Percentiles rank a stretch among this genome's conserved stretches.
These are phyloP conservation scores for Aphis gossypii DNA, from an alignment of 1,140 invertebrate species.

Conservation along the genomic window DNA sequence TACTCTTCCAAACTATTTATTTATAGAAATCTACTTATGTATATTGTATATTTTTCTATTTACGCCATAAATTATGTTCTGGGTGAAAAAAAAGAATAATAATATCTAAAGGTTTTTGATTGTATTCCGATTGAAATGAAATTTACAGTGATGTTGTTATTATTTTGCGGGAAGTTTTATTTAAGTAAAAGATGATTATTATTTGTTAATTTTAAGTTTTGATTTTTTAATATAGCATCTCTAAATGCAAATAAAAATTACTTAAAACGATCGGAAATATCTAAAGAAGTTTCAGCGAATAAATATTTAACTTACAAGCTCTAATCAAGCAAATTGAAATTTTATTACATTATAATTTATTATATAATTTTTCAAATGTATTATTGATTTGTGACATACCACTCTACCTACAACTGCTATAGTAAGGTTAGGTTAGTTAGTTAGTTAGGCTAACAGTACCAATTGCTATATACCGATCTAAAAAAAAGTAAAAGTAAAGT, in stretches of 20 bases:
- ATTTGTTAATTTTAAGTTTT: too few relatives aligned
- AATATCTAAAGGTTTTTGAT: neutral
- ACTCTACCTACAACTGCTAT: neutral
- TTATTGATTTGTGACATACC: neutral
- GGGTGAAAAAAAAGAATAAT: neutral
- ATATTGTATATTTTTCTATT: neutral
- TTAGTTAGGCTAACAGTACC: neutral
- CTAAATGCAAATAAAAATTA: neutral
- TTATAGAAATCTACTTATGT: neutral
- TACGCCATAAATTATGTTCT: neutral
- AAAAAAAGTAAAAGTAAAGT: neutral
- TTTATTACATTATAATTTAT: neutral
- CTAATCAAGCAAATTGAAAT: neutral
- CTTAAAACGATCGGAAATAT: neutral
- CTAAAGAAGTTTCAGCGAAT: neutral
- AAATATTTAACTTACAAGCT: neutral
- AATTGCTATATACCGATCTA: neutral
- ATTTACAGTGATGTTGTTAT: neutral
- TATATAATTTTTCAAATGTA: neutral
- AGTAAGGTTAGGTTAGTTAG: neutral
- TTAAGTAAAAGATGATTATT: too few relatives aligned
- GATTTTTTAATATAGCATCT: too few relatives aligned
- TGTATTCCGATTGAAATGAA: neutral
- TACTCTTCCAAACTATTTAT: neutral
- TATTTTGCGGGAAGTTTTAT: too few relatives aligned